Conservation (phyloP, 2,113 vertebrate species). For the Aegypius monachus region DNA sequence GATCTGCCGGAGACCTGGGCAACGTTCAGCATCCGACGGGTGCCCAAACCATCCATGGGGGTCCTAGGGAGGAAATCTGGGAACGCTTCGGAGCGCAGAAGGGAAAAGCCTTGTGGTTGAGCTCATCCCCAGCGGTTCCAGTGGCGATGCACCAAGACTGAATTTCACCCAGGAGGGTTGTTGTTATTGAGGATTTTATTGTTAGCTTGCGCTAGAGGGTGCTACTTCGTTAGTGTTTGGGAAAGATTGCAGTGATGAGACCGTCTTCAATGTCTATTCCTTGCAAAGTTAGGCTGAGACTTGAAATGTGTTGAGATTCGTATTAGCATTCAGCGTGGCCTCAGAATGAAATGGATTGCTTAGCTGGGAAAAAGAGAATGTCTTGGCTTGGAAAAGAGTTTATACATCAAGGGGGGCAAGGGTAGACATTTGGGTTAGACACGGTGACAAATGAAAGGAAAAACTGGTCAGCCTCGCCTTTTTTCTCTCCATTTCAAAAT, state of each 20-base stretch:
- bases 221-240: background rate
- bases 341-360: background rate
- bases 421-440: slow-evolving; percentile 2
- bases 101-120: background rate
- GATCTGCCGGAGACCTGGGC: background rate
- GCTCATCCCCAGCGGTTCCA: background rate
- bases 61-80: background rate
- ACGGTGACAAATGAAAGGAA: slow-evolving; percentile 1
- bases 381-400: background rate
- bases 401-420: background rate
- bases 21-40: fast-evolving
- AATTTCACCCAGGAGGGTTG: background rate
- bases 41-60: background rate
- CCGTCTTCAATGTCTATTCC: background rate
- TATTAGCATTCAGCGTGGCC: background rate
- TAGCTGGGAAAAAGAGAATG: slow-evolving; percentile 7
- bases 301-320: background rate
- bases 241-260: fast-evolving
- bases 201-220: slow-evolving; percentile 34
- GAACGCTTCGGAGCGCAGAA: background rate
- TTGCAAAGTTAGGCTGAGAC: background rate
- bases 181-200: background rate
- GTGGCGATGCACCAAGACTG: fast-evolving
- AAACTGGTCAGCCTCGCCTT: background rate
- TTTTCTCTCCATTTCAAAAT: background rate